Evolutionary conservation across 2,888 invertebrate genomes (phyloP).

Genomic region (Cordilura impudica): DNA sequence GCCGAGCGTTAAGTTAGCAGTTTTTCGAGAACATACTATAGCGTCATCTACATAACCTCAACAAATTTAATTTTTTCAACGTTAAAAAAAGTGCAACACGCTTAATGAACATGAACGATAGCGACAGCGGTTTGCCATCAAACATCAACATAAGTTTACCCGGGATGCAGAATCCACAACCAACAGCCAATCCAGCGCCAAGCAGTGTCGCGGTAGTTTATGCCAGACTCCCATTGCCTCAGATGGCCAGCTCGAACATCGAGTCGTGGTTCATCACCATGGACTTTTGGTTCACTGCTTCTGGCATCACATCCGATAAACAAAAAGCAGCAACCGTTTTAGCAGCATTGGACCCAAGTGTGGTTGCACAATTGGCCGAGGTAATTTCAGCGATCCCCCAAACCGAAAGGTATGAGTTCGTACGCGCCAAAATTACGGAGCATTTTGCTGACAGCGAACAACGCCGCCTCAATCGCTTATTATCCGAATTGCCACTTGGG

Average conservation of each 20-base stretch:
- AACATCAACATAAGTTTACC: too few relatives aligned
- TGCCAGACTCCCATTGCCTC: conserved; percentile 3
- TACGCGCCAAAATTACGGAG: background rate
- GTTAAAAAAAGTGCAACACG: too few relatives aligned
- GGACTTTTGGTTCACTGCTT: conserved; percentile 35
- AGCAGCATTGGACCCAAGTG: conserved; percentile 8
- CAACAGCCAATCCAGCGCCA: background rate
- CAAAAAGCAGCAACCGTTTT: conserved; percentile 30
- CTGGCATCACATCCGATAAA: conserved; percentile 23
- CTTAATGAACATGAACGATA: too few relatives aligned
- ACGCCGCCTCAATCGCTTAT: conserved; percentile 1
- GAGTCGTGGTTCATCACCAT: conserved; percentile 16
- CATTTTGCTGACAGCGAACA: conserved; percentile 21
- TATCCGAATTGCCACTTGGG: conserved; percentile 38
- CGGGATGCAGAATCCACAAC: background rate
- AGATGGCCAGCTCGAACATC: conserved; percentile 4
- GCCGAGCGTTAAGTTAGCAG: too few relatives aligned
- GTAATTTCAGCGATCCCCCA: conserved; percentile 12
- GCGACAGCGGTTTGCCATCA: too few relatives aligned
- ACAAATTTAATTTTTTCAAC: too few relatives aligned
- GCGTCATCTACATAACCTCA: too few relatives aligned
- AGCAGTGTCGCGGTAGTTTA: background rate
- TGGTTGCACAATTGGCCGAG: background rate
- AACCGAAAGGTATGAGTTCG: background rate
- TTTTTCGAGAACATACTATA: too few relatives aligned